Evolutionary conservation across 2,888 invertebrate species (phyloP).

Genomic region (Poecilus cupreus): DNA sequence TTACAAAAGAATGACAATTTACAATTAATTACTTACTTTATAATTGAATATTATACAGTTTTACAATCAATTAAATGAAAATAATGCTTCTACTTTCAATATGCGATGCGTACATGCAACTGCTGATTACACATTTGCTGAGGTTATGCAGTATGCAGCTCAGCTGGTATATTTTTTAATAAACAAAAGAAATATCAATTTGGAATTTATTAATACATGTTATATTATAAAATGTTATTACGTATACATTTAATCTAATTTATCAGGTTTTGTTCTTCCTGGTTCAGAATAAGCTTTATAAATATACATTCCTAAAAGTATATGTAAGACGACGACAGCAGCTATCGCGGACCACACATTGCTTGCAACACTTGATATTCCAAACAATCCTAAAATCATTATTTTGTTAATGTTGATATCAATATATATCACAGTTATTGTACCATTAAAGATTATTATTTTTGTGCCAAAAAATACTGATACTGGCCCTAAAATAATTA

Average conservation of each 20-base stretch:
- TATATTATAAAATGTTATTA: conserved; percentile 21
- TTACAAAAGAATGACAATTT: neutral
- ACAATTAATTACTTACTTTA: neutral
- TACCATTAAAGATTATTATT: conserved; percentile 81
- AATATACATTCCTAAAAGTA: conserved; percentile 86
- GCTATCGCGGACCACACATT: conserved; percentile 88
- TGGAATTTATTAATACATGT: conserved; percentile 3
- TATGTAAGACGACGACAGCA: conserved; percentile 84
- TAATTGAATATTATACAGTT: neutral
- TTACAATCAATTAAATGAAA: neutral
- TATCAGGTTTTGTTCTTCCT: conserved; percentile 69
- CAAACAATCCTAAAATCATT: conserved; percentile 72
- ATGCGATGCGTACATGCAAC: too few relatives aligned
- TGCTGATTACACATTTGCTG: too few relatives aligned
- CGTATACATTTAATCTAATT: conserved; percentile 66
- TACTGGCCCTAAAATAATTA: conserved; percentile 86
- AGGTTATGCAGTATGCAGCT: too few relatives aligned
- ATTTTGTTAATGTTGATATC: neutral
- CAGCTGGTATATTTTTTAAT: too few relatives aligned
- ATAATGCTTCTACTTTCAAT: too few relatives aligned
- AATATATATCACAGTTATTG: neutral
- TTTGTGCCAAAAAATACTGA: conserved; percentile 84
- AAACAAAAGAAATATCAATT: neutral
- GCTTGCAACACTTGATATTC: conserved; percentile 76
- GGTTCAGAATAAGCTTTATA: conserved; percentile 82